These are phyloP conservation scores for Nylanderia fulva DNA, from an alignment of 1,140 invertebrate species.

Conservation along the genomic window DNA sequence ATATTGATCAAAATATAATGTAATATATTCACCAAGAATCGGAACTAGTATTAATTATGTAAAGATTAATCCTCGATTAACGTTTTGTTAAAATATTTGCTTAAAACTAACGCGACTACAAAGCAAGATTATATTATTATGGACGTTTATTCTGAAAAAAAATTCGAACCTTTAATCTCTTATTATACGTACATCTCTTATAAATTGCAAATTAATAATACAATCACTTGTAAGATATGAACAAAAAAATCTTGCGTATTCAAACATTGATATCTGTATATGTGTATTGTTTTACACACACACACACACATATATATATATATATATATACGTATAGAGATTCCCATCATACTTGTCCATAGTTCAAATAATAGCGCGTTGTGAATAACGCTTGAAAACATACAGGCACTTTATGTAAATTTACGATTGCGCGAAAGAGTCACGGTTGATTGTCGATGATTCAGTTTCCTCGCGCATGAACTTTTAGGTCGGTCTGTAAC, in stretches of 20 bases:
- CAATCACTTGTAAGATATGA: neutral
- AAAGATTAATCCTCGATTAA: too few species aligned
- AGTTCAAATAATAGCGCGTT: neutral
- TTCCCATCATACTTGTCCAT: neutral
- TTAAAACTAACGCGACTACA: too few species aligned
- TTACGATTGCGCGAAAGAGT: slow-evolving; percentile 5
- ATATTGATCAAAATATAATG: too few species aligned
- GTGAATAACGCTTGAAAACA: neutral
- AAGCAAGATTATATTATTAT: neutral
- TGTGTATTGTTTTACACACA: too few species aligned
- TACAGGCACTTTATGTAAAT: slow-evolving; percentile 27
- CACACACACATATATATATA: neutral
- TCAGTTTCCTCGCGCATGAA: slow-evolving; percentile 52
- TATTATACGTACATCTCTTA: too few species aligned
- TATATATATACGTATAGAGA: neutral
- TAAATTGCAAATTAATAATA: slow-evolving; percentile 5
- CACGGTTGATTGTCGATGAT: slow-evolving; percentile 6
- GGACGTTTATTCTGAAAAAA: neutral
- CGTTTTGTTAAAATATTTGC: too few species aligned
- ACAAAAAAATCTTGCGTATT: neutral
- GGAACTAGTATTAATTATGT: too few species aligned
- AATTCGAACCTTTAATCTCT: neutral
- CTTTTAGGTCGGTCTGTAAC: slow-evolving; percentile 36
- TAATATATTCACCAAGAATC: too few species aligned
- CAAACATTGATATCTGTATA: neutral